These are phyloP conservation scores for Hylaeus anthracinus DNA, from an alignment of 1,140 invertebrate genomes.

Conservation along the genomic window DNA sequence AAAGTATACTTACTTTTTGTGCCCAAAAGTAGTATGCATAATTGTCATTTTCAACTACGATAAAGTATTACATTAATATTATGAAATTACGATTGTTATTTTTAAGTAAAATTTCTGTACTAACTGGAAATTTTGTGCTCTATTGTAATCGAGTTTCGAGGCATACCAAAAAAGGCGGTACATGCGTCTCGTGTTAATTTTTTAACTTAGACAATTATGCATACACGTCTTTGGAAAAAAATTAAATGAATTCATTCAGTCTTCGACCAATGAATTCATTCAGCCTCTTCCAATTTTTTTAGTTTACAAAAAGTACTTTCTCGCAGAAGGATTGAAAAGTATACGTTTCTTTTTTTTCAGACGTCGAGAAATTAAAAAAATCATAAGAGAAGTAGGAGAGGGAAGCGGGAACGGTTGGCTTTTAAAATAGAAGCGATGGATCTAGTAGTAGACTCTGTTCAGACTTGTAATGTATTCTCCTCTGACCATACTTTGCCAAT, in stretches of 20 bases:
- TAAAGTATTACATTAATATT: slow-evolving; percentile 4
- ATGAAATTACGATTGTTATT: not conserved
- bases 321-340: slow-evolving; percentile 18
- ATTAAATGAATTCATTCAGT: slow-evolving; percentile 16
- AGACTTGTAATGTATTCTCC: slow-evolving; percentile 79
- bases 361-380: slow-evolving; percentile 27
- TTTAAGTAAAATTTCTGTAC: slow-evolving; percentile 6
- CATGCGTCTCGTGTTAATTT: not conserved
- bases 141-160: not conserved
- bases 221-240: slow-evolving; percentile 28
- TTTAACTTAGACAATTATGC: slow-evolving; percentile 22
- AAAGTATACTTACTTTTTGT: slow-evolving; percentile 29
- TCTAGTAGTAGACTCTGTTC: slow-evolving; percentile 76
- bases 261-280: slow-evolving; percentile 19
- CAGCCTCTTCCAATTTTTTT: slow-evolving; percentile 22
- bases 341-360: slow-evolving; percentile 16
- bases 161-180: not conserved
- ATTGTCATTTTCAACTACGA: slow-evolving; percentile 5
- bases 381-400: slow-evolving; percentile 48
- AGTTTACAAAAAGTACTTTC: slow-evolving; percentile 45
- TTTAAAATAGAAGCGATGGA: slow-evolving; percentile 70
- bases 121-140: not conserved
- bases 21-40: slow-evolving; percentile 20
- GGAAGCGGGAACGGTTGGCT: slow-evolving; percentile 58
- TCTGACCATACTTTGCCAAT: slow-evolving; percentile 75